Percentiles rank a stretch among this genome's conserved stretches.
These are phyloP conservation scores for Lasiommata megera DNA, from an alignment of 2,888 invertebrate genomes.

Conservation along the genomic window DNA sequence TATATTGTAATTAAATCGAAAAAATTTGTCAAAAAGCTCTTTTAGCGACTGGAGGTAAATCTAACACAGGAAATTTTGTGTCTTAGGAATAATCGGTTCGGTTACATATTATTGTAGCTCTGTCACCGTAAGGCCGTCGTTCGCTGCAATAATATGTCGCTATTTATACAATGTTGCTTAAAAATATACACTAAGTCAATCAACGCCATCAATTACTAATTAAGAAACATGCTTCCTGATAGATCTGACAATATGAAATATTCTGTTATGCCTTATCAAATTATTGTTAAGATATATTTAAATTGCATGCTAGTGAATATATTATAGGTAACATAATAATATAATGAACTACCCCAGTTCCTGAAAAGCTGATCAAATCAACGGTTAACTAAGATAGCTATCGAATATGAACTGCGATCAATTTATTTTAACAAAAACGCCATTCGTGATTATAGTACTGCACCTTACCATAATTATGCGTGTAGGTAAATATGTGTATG, in stretches of 20 bases:
- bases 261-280: slow-evolving; percentile 75
- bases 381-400: background rate
- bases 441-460: too few relatives aligned
- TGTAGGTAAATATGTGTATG: too few relatives aligned
- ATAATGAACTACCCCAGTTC: background rate
- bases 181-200: slow-evolving; percentile 50
- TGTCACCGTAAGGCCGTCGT: background rate
- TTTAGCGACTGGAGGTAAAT: background rate
- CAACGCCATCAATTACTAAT: slow-evolving; percentile 69
- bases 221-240: slow-evolving; percentile 79
- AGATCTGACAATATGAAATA: slow-evolving; percentile 76
- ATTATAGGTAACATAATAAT: slow-evolving; percentile 11
- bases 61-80: background rate
- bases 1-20: too few relatives aligned
- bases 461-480: too few relatives aligned
- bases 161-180: slow-evolving; percentile 15
- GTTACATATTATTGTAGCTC: slow-evolving; percentile 9
- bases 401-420: too few relatives aligned
- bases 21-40: too few relatives aligned
- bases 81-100: background rate
- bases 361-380: background rate
- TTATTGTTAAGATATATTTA: slow-evolving; percentile 65
- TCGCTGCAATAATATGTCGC: slow-evolving; percentile 10
- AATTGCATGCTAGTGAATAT: slow-evolving; percentile 61
- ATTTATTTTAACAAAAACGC: too few relatives aligned